phyloP scores from a whole-genome alignment of 1,140 invertebrate genomes.

The Halictus rubicundus region DNA sequence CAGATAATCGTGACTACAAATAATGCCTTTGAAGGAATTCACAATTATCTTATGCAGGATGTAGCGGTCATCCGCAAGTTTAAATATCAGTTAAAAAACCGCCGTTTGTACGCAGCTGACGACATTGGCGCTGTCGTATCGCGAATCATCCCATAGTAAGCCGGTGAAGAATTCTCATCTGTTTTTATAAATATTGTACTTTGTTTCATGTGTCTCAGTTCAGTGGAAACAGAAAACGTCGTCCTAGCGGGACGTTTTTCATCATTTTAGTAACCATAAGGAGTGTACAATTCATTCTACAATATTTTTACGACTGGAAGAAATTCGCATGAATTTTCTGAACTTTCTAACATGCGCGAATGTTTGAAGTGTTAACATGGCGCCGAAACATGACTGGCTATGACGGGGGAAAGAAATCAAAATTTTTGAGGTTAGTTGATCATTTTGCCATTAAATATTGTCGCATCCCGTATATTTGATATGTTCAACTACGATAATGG shows the following conservation, averaged over 20 bases:
- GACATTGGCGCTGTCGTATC: slow-evolving; percentile 48
- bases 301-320: slow-evolving; percentile 25
- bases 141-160: slow-evolving; percentile 46
- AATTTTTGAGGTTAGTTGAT: slow-evolving; percentile 68
- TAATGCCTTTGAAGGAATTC: neutral
- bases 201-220: slow-evolving; percentile 27
- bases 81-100: slow-evolving; percentile 26
- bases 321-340: slow-evolving; percentile 38
- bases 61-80: slow-evolving; percentile 35
- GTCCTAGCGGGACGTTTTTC: slow-evolving; percentile 9
- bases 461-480: slow-evolving; percentile 14
- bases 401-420: slow-evolving; percentile 56
- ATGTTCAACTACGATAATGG: neutral
- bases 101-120: slow-evolving; percentile 31
- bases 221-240: slow-evolving; percentile 20
- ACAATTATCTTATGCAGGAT: slow-evolving; percentile 14
- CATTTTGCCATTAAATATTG: slow-evolving; percentile 48
- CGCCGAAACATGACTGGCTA: slow-evolving; percentile 67
- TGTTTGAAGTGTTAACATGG: slow-evolving; percentile 71
- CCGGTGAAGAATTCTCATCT: slow-evolving; percentile 61
- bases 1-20: neutral
- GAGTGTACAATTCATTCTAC: slow-evolving; percentile 3
- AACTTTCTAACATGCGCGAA: slow-evolving; percentile 67
- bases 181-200: slow-evolving; percentile 68
- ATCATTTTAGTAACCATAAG: neutral